These are phyloP conservation scores for Cheilosia grossa DNA, from an alignment of 2,888 invertebrate species.

Conservation along the genomic window DNA sequence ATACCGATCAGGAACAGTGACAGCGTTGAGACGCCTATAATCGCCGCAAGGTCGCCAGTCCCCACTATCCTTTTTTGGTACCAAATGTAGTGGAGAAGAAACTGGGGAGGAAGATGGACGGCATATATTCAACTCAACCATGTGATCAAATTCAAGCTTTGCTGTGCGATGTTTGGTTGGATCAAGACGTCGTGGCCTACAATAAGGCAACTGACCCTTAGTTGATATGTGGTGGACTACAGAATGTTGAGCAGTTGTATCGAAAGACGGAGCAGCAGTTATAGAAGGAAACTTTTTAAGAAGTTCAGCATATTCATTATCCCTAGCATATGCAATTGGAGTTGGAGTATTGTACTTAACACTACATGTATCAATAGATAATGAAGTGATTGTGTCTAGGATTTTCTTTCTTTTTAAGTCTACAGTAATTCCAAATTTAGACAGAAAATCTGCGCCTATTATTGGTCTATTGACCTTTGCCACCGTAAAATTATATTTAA, in stretches of 20 bases:
- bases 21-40: conserved; percentile 3
- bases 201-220: too few species aligned
- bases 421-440: too few species aligned
- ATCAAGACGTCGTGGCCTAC: conserved; percentile 14
- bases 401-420: conserved; percentile 17
- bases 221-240: too few species aligned
- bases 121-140: conserved; percentile 13
- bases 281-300: conserved; percentile 13
- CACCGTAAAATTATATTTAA: too few species aligned
- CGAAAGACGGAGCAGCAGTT: conserved; percentile 17
- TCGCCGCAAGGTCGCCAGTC: background rate
- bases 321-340: conserved; percentile 4
- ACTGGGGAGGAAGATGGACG: background rate
- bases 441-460: too few species aligned
- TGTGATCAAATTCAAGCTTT: conserved; percentile 18
- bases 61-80: background rate
- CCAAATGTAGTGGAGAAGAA: conserved; percentile 3
- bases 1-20: conserved; percentile 3
- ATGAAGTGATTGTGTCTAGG: conserved; percentile 10
- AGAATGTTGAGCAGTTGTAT: conserved; percentile 18
- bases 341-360: conserved; percentile 9
- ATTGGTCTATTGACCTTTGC: too few species aligned
- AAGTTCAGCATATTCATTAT: conserved; percentile 4
- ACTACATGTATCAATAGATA: conserved; percentile 7
- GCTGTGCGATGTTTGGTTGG: conserved; percentile 25